Evolutionary conservation across 2,888 invertebrate species (phyloP).

Genomic region (Cryptocephalus primarius): DNA sequence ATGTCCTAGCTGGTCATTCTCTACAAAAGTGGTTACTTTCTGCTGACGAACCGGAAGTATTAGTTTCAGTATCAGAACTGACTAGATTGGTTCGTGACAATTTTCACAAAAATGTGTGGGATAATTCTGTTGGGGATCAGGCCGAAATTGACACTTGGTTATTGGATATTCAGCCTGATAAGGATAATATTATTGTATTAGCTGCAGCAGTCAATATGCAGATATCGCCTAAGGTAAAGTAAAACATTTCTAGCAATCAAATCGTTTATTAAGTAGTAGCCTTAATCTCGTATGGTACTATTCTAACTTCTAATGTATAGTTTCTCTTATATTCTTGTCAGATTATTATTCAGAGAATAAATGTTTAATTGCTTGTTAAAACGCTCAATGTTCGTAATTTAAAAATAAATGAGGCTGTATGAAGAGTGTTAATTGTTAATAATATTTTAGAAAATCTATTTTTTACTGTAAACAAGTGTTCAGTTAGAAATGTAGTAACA

Average conservation of each 20-base stretch:
- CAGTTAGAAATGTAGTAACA: neutral
- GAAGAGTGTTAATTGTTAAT: too few relatives aligned
- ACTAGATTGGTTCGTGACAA: conserved; percentile 56
- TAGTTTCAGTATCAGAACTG: conserved; percentile 66
- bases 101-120: conserved; percentile 58
- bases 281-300: too few relatives aligned
- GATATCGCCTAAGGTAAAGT: conserved; percentile 48
- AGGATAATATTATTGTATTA: conserved; percentile 55
- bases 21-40: conserved; percentile 75
- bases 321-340: too few relatives aligned
- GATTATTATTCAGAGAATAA: too few relatives aligned
- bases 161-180: conserved; percentile 65
- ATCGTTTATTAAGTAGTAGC: too few relatives aligned
- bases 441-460: too few relatives aligned
- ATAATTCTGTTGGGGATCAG: conserved; percentile 43
- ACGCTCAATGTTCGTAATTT: too few relatives aligned
- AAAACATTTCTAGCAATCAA: too few relatives aligned
- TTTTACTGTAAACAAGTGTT: too few relatives aligned
- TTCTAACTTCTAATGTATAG: too few relatives aligned
- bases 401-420: too few relatives aligned
- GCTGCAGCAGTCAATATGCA: conserved; percentile 58
- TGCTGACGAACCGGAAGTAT: conserved; percentile 51
- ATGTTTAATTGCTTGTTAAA: too few relatives aligned
- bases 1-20: conserved; percentile 63
- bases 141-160: conserved; percentile 60